These are phyloP conservation scores for Cephus runcator DNA, from an alignment of 2,888 invertebrate genomes.

Conservation along the genomic window DNA sequence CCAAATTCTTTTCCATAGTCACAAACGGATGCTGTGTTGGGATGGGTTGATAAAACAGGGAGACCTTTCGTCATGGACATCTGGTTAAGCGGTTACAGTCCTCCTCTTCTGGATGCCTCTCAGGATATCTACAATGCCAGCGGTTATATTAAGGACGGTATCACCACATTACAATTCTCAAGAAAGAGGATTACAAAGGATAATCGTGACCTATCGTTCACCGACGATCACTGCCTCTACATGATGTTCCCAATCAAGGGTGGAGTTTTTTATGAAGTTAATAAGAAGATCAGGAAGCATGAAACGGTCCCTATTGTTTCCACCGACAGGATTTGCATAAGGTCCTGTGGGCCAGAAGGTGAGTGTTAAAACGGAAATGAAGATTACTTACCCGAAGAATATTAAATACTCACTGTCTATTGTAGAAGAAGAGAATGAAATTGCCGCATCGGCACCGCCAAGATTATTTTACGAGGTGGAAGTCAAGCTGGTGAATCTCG, in stretches of 20 bases:
- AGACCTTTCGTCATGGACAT: conserved; percentile 89
- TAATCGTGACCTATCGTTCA: conserved; percentile 81
- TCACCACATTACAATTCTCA: conserved; percentile 81
- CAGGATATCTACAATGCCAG: conserved; percentile 80
- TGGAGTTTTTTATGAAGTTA: conserved; percentile 83
- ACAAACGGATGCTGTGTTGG: conserved; percentile 88
- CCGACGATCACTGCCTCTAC: conserved; percentile 84
- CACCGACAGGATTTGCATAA: conserved; percentile 83
- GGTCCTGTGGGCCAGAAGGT: conserved; percentile 80
- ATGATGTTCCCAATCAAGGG: conserved; percentile 90
- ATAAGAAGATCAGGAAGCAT: conserved; percentile 88
- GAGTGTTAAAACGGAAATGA: conserved; percentile 34
- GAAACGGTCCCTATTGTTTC: conserved; percentile 78
- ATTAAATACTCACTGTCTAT: neutral
- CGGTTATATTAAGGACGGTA: conserved; percentile 79
- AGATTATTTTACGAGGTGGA: conserved; percentile 77
- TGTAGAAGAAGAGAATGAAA: conserved; percentile 69
- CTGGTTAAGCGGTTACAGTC: conserved; percentile 84
- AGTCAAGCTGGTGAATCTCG: conserved; percentile 80
- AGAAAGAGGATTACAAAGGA: conserved; percentile 83
- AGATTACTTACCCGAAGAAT: neutral
- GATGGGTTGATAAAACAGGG: conserved; percentile 86
- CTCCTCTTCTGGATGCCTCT: conserved; percentile 76
- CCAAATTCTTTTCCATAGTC: conserved; percentile 67
- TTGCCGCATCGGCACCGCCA: conserved; percentile 73